Percentiles rank a stretch among this genome's conserved stretches.
Evolutionary conservation across 2,888 invertebrate species (phyloP).

Genomic region (Lepidonotus clava): DNA sequence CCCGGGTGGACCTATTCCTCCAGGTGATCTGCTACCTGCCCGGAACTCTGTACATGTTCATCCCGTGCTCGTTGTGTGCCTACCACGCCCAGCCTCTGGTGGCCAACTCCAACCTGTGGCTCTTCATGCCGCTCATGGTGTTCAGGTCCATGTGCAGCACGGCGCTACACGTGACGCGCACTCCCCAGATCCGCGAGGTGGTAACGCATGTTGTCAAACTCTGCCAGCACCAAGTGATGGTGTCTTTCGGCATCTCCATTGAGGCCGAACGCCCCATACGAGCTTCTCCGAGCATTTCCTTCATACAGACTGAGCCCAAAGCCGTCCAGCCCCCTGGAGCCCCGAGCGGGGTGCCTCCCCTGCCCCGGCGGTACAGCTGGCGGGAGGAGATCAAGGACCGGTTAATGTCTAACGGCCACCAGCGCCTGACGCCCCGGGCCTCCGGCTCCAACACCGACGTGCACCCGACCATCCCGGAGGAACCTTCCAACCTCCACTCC

Average conservation of each 20-base stretch:
- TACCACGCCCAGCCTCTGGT: background rate
- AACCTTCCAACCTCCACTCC: background rate
- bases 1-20: constrained; percentile 66
- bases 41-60: constrained; percentile 65
- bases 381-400: background rate
- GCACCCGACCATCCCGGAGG: constrained; percentile 4
- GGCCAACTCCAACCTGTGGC: constrained; percentile 8
- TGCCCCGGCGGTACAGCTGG: background rate
- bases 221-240: constrained; percentile 24
- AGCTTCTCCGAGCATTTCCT: background rate
- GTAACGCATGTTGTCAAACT: background rate
- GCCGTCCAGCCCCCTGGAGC: background rate
- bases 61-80: constrained; percentile 64
- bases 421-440: background rate
- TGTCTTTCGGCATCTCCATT: background rate
- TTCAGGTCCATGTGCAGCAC: constrained; percentile 20
- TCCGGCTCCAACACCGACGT: background rate
- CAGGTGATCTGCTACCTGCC: constrained; percentile 70
- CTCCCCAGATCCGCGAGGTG: constrained; percentile 48
- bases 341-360: no score
- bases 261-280: background rate
- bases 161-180: constrained; percentile 17
- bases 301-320: background rate
- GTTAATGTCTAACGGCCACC: background rate
- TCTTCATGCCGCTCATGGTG: constrained; percentile 46